Percentiles rank a stretch among this genome's conserved stretches.
These are phyloP conservation scores for Beroe ovata DNA, from an alignment of 37 sponge, comb jelly and placozoan species.

Conservation along the genomic window DNA sequence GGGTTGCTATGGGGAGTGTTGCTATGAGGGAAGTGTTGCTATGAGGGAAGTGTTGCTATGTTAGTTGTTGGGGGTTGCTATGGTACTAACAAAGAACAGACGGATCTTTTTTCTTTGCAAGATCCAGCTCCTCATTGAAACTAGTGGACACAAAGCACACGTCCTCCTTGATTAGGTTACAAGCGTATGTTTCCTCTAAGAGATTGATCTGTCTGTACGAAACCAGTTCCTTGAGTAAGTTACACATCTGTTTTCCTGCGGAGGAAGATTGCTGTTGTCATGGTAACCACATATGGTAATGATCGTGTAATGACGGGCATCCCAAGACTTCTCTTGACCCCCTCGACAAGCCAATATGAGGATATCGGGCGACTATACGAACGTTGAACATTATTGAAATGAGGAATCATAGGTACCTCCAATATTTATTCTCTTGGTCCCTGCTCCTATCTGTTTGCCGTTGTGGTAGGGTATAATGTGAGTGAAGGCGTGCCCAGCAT, in stretches of 20 bases:
- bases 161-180: constrained; percentile 98
- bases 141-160: constrained; percentile 84
- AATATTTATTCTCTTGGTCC: constrained; percentile 81
- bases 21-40: too few relatives aligned
- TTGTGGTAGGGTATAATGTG: constrained; percentile 86
- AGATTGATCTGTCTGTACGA: constrained; percentile 97
- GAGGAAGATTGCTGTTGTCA: too few relatives aligned
- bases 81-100: constrained; percentile 12
- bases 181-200: constrained; percentile 93
- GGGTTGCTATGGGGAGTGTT: too few relatives aligned
- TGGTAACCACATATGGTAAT: too few relatives aligned
- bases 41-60: too few relatives aligned
- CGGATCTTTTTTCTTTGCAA: constrained; percentile 64
- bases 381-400: too few relatives aligned
- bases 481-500: constrained; percentile 94
- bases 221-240: constrained; percentile 89
- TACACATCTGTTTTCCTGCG: constrained; percentile 85
- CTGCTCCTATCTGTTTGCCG: constrained; percentile 71
- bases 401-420: constrained; percentile 72
- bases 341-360: not conserved
- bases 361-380: not conserved
- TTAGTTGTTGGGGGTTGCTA: too few relatives aligned
- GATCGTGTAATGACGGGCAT: too few relatives aligned
- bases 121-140: constrained; percentile 79
- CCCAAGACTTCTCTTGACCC: too few relatives aligned